A percentile compares a stretch with the other conserved stretches of the same genome.
phyloP scores from a whole-genome alignment of 2,797 vertebrate species.

The Poeciliopsis presidionis region DNA sequence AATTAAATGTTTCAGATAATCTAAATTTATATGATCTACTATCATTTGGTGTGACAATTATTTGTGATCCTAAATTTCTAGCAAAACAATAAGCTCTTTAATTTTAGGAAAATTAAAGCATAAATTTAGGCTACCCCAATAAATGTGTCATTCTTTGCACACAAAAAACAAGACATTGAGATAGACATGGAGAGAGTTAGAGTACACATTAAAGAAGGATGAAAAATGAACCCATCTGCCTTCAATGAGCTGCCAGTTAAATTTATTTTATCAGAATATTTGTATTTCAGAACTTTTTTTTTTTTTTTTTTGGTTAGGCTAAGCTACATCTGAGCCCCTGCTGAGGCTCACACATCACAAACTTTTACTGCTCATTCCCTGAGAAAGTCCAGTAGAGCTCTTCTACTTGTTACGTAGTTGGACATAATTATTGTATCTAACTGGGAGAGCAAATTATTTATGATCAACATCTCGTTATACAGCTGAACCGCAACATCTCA shows the following conservation, averaged over 20 bases:
- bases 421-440: background rate
- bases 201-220: background rate
- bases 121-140: background rate
- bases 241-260: background rate
- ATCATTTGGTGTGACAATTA: background rate
- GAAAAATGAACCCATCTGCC: background rate
- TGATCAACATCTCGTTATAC: constrained; percentile 5
- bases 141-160: background rate
- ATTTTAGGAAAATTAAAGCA: background rate
- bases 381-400: background rate
- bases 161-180: background rate
- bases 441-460: background rate
- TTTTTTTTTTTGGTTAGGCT: background rate
- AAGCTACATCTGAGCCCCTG: background rate
- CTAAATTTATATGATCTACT: no score
- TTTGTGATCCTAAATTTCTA: background rate
- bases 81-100: background rate
- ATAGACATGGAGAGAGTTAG: background rate
- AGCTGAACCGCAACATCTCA: background rate
- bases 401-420: background rate
- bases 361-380: background rate
- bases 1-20: no score
- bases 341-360: background rate
- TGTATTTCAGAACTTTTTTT: background rate
- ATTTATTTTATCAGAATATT: background rate